Base-by-base conservation (phyloP, 2,888 invertebrate species). In the Volucella inflata region DNA sequence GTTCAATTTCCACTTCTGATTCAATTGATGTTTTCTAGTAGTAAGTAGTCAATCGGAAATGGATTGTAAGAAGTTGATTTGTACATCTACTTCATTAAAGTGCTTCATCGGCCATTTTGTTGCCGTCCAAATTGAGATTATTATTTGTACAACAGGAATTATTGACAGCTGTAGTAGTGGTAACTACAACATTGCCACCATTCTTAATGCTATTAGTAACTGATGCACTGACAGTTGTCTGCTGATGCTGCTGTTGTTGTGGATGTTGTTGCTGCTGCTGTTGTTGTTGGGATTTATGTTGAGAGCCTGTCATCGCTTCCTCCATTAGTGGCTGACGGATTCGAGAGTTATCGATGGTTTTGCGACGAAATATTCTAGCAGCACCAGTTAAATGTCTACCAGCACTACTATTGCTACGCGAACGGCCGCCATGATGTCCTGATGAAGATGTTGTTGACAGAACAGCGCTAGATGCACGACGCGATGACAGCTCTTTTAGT, bases 401-500 rank as follows among this genome's bases (percentile, higher is more conserved):
- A 11, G 75, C 42, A 51, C 75, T 81, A 11, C 68, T 80, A 59
- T 77, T 71, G 16, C 85, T 65, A 12, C 83, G 67, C 2, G 84
- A 60, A 38, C 77, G 85, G 44, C 72, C 72, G 2, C 30, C 30
- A 6, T 79, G 79, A 42, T 72, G 65, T 51, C 72, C 71, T 30
- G 70, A 42, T 72, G 74, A 75, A 9, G 84, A 44, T 76, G 80
- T 53, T 42, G 67, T 51, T 57, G 84, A 84, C 0, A 87, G 87
- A 67, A 89, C 89, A 14, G 89, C 90, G 78, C 91, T 90, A 79
- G 91, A 91, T 72, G 90, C 90, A 72, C 91, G 91, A 70, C 92
- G 88, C 82, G 89, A 90, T 87, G 91, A 89, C 88, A 90, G 75
- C 55, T 94, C 93, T 88, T 94, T 94, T 93, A 95, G 95, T 96